Conservation (phyloP, 2,113 vertebrate genomes). For the Hiodon alosoides region DNA sequence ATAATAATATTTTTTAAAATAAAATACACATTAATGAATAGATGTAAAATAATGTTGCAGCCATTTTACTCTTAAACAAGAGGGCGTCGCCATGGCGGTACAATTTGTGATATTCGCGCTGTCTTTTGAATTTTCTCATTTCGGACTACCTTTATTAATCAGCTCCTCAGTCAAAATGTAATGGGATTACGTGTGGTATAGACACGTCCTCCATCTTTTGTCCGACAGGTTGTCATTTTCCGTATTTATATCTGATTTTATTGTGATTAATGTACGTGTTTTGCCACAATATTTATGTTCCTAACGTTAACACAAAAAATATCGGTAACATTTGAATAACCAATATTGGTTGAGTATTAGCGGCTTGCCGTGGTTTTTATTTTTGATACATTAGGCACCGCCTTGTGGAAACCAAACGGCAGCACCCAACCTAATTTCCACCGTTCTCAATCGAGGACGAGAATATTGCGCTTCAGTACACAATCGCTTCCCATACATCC, state of each 20-base stretch:
- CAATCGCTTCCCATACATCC: neutral
- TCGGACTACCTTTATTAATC: slow-evolving; percentile 1
- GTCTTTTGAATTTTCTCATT: neutral
- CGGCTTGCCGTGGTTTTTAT: neutral
- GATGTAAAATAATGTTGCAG: neutral
- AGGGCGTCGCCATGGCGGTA: slow-evolving; percentile 8
- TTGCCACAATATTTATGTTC: neutral
- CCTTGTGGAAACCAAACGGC: neutral
- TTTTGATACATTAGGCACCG: neutral
- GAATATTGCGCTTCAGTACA: neutral
- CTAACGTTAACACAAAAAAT: neutral
- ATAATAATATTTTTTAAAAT: neutral
- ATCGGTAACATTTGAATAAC: neutral
- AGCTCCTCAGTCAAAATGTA: slow-evolving; percentile 1
- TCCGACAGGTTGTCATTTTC: slow-evolving; percentile 7
- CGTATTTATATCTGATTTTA: neutral
- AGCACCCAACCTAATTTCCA: neutral
- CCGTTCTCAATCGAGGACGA: neutral
- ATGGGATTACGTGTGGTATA: neutral
- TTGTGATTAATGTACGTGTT: neutral
- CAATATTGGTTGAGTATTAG: neutral
- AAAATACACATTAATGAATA: neutral
- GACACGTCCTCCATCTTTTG: slow-evolving; percentile 14
- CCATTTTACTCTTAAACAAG: neutral
- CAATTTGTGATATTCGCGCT: neutral